phyloP scores from a whole-genome alignment of 2,113 vertebrate genomes.

The Notiomystis cincta region DNA sequence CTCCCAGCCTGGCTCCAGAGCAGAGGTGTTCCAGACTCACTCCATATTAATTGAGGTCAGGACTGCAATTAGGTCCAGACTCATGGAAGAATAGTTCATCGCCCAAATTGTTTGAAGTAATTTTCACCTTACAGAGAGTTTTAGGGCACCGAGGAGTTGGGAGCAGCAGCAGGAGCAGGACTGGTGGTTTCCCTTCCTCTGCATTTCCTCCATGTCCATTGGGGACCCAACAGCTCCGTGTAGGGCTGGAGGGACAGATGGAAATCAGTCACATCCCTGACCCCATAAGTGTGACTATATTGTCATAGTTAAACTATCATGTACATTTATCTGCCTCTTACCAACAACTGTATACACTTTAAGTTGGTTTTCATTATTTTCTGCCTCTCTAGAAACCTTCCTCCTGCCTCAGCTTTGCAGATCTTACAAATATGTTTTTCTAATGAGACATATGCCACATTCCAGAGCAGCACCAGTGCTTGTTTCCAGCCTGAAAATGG shows the following conservation, averaged over 20 bases:
- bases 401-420: background rate
- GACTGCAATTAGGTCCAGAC: background rate
- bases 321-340: background rate
- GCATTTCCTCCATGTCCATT: accelerated
- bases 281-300: background rate
- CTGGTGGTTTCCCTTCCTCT: background rate
- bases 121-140: background rate
- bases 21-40: accelerated
- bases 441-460: slow-evolving; percentile 1
- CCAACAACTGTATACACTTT: background rate
- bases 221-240: background rate
- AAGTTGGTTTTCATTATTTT: background rate
- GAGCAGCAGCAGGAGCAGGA: background rate
- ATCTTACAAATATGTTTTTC: background rate
- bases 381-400: background rate
- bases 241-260: background rate
- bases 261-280: background rate
- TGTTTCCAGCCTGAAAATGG: slow-evolving; percentile 49
- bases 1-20: background rate
- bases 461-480: slow-evolving; percentile 46
- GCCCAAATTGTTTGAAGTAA: background rate
- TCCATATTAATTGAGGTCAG: background rate
- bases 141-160: accelerated
- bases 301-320: background rate
- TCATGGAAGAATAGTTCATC: background rate